Evolutionary conservation across 2,888 invertebrate genomes (phyloP).

Genomic region (Thysanoteuthis rhombus): DNA sequence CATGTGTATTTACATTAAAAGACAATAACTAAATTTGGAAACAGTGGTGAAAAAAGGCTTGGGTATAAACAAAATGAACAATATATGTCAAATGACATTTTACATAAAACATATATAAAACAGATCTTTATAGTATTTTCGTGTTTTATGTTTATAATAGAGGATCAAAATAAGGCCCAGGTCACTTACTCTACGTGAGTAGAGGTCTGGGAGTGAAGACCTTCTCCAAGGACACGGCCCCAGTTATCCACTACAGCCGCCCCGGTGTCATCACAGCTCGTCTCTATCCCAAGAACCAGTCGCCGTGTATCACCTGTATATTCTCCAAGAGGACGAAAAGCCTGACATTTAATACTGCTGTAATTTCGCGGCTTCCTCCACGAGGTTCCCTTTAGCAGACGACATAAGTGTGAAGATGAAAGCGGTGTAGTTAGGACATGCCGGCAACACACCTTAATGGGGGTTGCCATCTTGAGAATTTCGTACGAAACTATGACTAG

Average conservation of each 20-base stretch:
- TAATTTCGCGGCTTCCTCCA: not conserved
- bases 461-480: slow-evolving; percentile 59
- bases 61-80: too few species aligned
- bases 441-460: slow-evolving; percentile 44
- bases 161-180: too few species aligned
- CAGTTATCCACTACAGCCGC: slow-evolving; percentile 83
- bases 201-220: slow-evolving; percentile 82
- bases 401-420: not conserved
- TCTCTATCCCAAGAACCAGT: slow-evolving; percentile 88
- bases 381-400: not conserved
- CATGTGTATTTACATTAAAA: too few species aligned
- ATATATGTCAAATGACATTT: too few species aligned
- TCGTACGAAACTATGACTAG: not conserved
- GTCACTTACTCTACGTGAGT: slow-evolving; percentile 73
- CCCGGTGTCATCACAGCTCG: slow-evolving; percentile 97
- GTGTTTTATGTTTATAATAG: too few species aligned
- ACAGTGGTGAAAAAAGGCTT: too few species aligned
- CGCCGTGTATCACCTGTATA: slow-evolving; percentile 20
- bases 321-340: not conserved
- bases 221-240: slow-evolving; percentile 82
- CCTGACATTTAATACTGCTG: not conserved
- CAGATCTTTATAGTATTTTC: too few species aligned
- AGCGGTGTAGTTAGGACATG: not conserved
- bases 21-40: too few species aligned
- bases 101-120: too few species aligned